These are phyloP conservation scores for Drosophila testacea DNA, from an alignment of 2,888 invertebrate species.

Conservation along the genomic window DNA sequence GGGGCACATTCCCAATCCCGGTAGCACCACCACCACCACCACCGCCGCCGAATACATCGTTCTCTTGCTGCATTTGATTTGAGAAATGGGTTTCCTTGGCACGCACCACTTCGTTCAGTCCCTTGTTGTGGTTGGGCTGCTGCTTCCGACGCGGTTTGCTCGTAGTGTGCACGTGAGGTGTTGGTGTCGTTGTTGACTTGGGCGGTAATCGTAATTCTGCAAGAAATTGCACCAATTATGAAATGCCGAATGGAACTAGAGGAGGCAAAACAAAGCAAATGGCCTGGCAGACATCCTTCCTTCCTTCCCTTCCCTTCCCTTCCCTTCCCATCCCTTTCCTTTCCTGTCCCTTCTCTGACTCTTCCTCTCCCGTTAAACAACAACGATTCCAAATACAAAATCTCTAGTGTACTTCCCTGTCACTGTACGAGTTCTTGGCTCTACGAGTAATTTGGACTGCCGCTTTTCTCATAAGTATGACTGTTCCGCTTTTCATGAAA, in stretches of 20 bases:
- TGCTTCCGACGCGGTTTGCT: conserved; percentile 83
- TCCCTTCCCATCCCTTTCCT: not conserved
- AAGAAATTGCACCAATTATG: conserved; percentile 81
- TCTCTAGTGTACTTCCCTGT: conserved; percentile 8
- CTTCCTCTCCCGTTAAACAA: conserved; percentile 5
- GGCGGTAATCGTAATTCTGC: conserved; percentile 85
- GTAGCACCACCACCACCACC: conserved; percentile 19
- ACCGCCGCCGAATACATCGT: conserved; percentile 75
- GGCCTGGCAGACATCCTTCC: conserved; percentile 34
- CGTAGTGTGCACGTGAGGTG: conserved; percentile 83
- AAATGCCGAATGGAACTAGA: conserved; percentile 52
- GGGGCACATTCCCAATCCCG: conserved; percentile 28
- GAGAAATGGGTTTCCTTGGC: conserved; percentile 84
- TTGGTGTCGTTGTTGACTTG: conserved; percentile 84
- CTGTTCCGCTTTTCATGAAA: conserved; percentile 14
- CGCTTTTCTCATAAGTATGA: conserved; percentile 15
- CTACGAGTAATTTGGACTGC: conserved; percentile 16
- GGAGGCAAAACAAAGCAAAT: conserved; percentile 36
- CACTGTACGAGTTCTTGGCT: not conserved
- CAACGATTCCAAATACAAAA: conserved; percentile 36
- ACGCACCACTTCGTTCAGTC: conserved; percentile 85
- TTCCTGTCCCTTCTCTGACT: not conserved
- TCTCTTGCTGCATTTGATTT: conserved; percentile 84
- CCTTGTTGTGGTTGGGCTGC: conserved; percentile 78
- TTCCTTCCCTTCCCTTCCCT: no score